Conservation (phyloP, 2,888 invertebrate genomes). For the Apodemia duryi region DNA sequence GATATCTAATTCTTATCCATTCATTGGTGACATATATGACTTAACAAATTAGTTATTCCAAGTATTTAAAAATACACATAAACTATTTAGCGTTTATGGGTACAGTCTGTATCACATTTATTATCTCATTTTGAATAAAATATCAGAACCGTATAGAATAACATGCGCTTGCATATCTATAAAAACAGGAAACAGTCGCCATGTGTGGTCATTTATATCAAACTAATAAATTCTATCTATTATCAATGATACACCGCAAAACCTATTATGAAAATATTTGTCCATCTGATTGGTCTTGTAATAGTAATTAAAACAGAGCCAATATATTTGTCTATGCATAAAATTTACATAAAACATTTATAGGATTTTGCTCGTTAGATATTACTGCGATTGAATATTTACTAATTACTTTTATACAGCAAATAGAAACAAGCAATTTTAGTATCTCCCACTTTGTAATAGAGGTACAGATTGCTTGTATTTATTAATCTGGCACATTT, state of each 20-base stretch:
- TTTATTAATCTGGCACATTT: slow-evolving; percentile 18
- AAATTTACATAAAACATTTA: slow-evolving; percentile 21
- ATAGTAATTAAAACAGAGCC: slow-evolving; percentile 54
- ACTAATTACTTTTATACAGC: slow-evolving; percentile 20
- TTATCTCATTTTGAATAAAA: slow-evolving; percentile 17
- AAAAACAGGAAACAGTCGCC: slow-evolving; percentile 20
- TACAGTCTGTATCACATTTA: slow-evolving; percentile 1
- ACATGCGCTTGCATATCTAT: slow-evolving; percentile 16
- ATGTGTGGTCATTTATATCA: slow-evolving; percentile 27
- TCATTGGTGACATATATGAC: no score
- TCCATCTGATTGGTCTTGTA: slow-evolving; percentile 39
- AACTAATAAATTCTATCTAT: slow-evolving; percentile 29
- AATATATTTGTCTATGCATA: slow-evolving; percentile 44
- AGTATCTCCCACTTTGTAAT: not conserved
- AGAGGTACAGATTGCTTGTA: not conserved
- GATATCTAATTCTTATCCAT: no score
- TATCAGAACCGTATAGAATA: slow-evolving; percentile 7
- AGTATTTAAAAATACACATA: not conserved
- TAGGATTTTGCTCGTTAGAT: slow-evolving; percentile 21
- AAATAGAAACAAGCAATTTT: not conserved
- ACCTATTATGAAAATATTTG: slow-evolving; percentile 43
- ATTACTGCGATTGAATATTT: slow-evolving; percentile 19
- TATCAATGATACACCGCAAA: slow-evolving; percentile 33
- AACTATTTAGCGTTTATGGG: not conserved
- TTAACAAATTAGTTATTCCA: not conserved